Evolutionary conservation across 1,140 invertebrate genomes (phyloP).

Genomic region (Drosophila busckii): DNA sequence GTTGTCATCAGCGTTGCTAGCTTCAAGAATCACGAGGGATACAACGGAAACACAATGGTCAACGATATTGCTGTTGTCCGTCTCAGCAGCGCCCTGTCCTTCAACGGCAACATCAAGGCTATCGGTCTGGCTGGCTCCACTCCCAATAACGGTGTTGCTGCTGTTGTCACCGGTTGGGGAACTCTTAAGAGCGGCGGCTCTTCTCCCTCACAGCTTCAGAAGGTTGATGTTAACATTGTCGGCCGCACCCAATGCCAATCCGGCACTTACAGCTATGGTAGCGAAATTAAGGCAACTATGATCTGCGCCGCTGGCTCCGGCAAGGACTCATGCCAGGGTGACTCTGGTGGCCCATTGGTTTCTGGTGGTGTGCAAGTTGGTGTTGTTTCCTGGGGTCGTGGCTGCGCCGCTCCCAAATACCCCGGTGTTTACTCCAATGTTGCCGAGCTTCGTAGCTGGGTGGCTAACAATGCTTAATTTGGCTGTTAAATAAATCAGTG

Average conservation of each 20-base stretch:
- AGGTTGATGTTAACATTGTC: no score
- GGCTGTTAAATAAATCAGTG: no score
- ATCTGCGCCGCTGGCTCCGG: not conserved
- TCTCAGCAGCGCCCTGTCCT: not conserved
- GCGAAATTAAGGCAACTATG: no score
- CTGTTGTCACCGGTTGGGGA: slow-evolving; percentile 23
- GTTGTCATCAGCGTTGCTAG: not conserved
- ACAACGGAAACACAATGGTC: not conserved
- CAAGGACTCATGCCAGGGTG: slow-evolving; percentile 10
- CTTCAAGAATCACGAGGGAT: not conserved
- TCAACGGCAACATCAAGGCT: not conserved
- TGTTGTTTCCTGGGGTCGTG: slow-evolving; percentile 11
- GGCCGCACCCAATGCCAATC: no score
- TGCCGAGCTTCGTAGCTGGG: slow-evolving; percentile 5
- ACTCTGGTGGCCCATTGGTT: slow-evolving; percentile 13
- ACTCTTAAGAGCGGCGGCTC: not conserved
- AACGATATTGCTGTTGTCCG: slow-evolving; percentile 20
- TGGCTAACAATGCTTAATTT: no score
- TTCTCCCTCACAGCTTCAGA: no score
- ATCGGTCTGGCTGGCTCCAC: not conserved
- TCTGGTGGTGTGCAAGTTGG: slow-evolving; percentile 11
- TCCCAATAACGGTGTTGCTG: not conserved
- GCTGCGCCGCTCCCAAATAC: slow-evolving; percentile 2
- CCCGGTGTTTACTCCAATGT: slow-evolving; percentile 26
- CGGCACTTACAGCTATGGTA: no score